A percentile compares a stretch with the other conserved stretches of the same genome.
These are phyloP conservation scores for Pristionchus japonicus DNA, from an alignment of 2,888 invertebrate species.

Conservation along the genomic window DNA sequence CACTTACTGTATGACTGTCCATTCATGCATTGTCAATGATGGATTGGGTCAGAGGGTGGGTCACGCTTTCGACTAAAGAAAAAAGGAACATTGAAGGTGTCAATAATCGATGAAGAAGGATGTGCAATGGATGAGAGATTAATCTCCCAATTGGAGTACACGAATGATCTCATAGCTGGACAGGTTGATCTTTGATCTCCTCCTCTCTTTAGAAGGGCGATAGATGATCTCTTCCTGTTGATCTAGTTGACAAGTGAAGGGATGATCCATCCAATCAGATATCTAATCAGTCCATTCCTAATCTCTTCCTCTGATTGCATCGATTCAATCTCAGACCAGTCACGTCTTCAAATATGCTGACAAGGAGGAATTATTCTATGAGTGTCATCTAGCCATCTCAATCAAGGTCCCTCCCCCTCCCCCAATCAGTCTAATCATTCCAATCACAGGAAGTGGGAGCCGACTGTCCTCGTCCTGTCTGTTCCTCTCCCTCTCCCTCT, in stretches of 20 bases:
- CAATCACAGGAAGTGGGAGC: conserved; percentile 12
- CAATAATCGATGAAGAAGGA: conserved; percentile 56
- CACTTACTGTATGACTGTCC: conserved; percentile 74
- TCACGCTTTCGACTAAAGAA: conserved; percentile 64
- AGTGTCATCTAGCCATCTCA: conserved; percentile 72
- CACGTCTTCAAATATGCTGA: conserved; percentile 74
- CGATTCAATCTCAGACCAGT: no score
- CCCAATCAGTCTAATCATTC: not conserved
- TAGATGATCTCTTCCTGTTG: conserved; percentile 29
- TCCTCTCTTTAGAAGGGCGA: conserved; percentile 50
- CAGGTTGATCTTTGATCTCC: not conserved
- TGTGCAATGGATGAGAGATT: conserved; percentile 74
- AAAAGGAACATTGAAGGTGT: conserved; percentile 50
- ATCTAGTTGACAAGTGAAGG: not conserved
- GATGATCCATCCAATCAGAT: not conserved
- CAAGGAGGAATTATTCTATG: conserved; percentile 67
- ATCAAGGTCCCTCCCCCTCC: conserved; percentile 55
- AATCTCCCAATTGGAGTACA: conserved; percentile 74
- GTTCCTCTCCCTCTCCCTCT: not conserved
- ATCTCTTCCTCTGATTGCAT: no score
- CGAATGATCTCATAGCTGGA: conserved; percentile 74
- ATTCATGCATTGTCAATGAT: conserved; percentile 74
- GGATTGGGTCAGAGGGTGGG: conserved; percentile 72
- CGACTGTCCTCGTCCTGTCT: not conserved
- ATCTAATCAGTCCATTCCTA: not conserved